Base-by-base conservation (phyloP, 2,113 vertebrate species). In the Oceanodroma tethys region DNA sequence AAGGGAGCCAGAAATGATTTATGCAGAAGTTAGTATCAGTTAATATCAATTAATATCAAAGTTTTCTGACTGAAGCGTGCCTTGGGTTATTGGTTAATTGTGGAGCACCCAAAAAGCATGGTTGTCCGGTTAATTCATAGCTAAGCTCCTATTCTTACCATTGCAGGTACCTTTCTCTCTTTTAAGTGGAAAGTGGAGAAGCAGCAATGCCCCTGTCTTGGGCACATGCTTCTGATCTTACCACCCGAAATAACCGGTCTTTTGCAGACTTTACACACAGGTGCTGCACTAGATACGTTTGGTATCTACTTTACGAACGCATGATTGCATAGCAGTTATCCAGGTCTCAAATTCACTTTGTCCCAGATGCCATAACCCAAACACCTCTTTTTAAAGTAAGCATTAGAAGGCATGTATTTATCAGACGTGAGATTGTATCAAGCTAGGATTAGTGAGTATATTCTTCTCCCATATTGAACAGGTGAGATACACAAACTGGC, bases 261-360 rank as follows among this genome's bases (percentile, higher is more conserved):
- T 66, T 56, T 48, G 38, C 2, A 22, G 62, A 2, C 29, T 38
- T 32, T 0, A 30, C 1, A 1, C 1, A 0, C n/a, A 72, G 50
- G 14, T 66, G 38, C 90, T 38, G 66, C 70, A 13, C 59, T 10
- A 15, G 84, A 43, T 42, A 48, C 1, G 1, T 27, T 18, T 53
- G 53, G 11, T 21, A 16, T 3, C 75, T 22, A 2, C 58, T 38
- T 17, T 2, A 36, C 3, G 12, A 53, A 68, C 4, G 47, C 26
- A 8, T 5, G 23, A 19, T 0, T 45, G 65, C 29, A 6, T 5
- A 58, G 90, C 52, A 43, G 34, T 16, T 19, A 9, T 0, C 52
- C 70, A 40, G 52, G 26, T 32, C 52, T 63, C 72, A 38, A 4
- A 30, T 3, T 17, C 73, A 3, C 14, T 23, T n/a, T 22, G 0